A percentile compares a stretch with the other conserved stretches of the same genome.
phyloP scores from a whole-genome alignment of 1,140 invertebrate genomes.

The Drosophila neocordata region DNA sequence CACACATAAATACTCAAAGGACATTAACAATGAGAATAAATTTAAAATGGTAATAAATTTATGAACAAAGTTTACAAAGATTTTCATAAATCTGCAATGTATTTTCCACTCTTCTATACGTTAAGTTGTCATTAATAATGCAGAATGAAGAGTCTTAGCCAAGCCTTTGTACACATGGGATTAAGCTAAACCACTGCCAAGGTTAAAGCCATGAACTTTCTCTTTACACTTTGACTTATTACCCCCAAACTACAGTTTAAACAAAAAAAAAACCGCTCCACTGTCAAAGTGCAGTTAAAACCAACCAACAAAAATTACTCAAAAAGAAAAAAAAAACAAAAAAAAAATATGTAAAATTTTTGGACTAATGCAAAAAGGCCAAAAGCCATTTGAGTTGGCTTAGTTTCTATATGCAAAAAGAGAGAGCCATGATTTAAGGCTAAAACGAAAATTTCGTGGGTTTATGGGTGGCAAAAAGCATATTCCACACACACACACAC shows the following conservation, averaged over 20 bases:
- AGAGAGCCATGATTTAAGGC: background rate
- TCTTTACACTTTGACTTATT: constrained; percentile 19
- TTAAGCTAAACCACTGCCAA: constrained; percentile 17
- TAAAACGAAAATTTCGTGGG: constrained; percentile 1
- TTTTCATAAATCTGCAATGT: background rate
- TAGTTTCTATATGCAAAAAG: background rate
- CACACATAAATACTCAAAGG: no score
- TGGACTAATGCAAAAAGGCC: constrained; percentile 13
- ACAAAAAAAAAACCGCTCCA: background rate
- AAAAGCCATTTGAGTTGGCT: background rate
- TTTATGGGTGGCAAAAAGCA: background rate
- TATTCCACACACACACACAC: constrained; percentile 6
- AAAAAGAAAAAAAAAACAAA: background rate
- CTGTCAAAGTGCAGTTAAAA: constrained; percentile 6
- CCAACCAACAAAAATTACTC: background rate
- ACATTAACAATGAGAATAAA: background rate
- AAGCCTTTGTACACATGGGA: background rate
- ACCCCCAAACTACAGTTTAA: background rate
- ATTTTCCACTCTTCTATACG: background rate
- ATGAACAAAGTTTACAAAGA: background rate
- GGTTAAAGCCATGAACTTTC: constrained; percentile 46
- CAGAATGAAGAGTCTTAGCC: background rate
- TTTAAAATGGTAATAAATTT: background rate
- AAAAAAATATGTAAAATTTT: background rate
- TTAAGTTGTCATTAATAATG: background rate